These are phyloP conservation scores for Meteorus cinctellus DNA, from an alignment of 2,888 invertebrate species.

Conservation along the genomic window DNA sequence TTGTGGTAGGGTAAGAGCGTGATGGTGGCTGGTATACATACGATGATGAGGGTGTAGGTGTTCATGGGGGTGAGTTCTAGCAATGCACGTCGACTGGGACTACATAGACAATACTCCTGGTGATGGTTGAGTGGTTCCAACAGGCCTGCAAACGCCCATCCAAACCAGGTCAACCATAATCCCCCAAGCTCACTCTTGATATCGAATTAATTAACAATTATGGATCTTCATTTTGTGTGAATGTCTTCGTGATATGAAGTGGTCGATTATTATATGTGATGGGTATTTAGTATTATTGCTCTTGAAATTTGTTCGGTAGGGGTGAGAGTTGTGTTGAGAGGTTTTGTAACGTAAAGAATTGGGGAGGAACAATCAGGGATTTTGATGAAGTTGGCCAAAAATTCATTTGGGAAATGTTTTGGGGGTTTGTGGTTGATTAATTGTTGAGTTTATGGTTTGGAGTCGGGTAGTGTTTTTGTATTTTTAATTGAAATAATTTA, in stretches of 20 bases:
- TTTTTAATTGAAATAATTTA: too few relatives aligned
- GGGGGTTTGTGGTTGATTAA: too few relatives aligned
- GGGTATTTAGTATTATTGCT: too few relatives aligned
- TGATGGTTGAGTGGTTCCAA: neutral
- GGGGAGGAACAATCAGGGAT: too few relatives aligned
- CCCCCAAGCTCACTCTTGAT: constrained; percentile 43
- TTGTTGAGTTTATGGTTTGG: too few relatives aligned
- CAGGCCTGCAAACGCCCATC: constrained; percentile 7
- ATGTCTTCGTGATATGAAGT: neutral
- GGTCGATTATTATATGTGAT: neutral
- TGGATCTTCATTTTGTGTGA: constrained; percentile 30
- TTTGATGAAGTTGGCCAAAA: too few relatives aligned
- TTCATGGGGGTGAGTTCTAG: neutral
- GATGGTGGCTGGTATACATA: neutral
- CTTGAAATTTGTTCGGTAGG: too few relatives aligned
- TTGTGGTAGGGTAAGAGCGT: neutral
- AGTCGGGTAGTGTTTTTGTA: too few relatives aligned
- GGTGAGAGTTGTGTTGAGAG: too few relatives aligned
- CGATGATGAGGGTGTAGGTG: neutral
- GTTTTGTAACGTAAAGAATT: too few relatives aligned
- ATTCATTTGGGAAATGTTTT: too few relatives aligned
- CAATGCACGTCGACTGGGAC: neutral
- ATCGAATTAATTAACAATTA: constrained; percentile 39
- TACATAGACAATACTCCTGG: neutral
- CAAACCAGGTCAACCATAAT: constrained; percentile 50